Evolutionary conservation across 2,888 invertebrate genomes (phyloP), one percentile per base, ranked within the genome.

Genomic region (Mayetiola destructor): DNA sequence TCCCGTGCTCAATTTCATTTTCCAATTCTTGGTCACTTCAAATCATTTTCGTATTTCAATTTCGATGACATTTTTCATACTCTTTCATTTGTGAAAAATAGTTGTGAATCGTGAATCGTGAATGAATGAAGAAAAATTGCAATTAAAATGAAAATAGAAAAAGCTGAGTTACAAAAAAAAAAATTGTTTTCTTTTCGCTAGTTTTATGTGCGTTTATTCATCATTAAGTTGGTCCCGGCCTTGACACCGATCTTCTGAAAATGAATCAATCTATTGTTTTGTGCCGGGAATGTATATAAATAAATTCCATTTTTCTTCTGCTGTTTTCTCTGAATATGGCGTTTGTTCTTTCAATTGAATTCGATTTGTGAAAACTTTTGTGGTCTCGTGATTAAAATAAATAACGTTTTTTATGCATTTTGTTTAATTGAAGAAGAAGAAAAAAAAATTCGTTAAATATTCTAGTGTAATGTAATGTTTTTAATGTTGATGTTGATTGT

Each of bases 201-300:
- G 27, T 48, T 48, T 48, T 48, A 48, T 48, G 48, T 48, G 48
- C 48, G 48, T 48, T 48, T 48, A 48, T 48, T 48, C 48, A 48
- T 48, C 27, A 48, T 27, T 48, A 27, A 48, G 48, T 55, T 37
- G 36, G 36, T 55, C 55, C 55, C 55, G 39, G 55, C 55, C 55
- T 55, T 55, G 55, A 37, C 55, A 55, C 55, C 37, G 55, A 55
- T 55, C 36, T 37, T 55, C 32, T 53, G 53, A 32, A 53, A 53
- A 53, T 30, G 18, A 53, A 55, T 39, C 18, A 37, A n/a, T 48
- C 20, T 55, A 21, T 37, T 21, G 14, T 54, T 20, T n/a, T 37
- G 35, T 36, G 55, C 55, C 55, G 55, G 55, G 39, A 55, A 55
- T 39, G 55, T 39, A 27, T 37, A 36, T 37, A 37, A 55, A 30